These are phyloP conservation scores for Ciconia nigra DNA, from an alignment of 2,797 vertebrate species.

Conservation along the genomic window DNA sequence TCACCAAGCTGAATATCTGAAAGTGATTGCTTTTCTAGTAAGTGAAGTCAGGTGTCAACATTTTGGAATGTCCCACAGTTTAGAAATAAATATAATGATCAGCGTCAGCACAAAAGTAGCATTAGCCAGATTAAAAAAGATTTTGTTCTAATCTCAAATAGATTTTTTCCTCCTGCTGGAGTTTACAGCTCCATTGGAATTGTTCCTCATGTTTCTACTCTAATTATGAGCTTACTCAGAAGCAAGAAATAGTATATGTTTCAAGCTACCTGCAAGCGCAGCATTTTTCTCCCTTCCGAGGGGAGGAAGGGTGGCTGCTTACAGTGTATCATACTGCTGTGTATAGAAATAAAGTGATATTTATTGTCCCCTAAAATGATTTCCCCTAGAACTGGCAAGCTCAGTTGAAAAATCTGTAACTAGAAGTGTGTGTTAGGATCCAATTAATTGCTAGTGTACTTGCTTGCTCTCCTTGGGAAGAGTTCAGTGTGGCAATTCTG, in stretches of 20 bases:
- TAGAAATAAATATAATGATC: conserved; percentile 1
- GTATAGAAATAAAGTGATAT: conserved; percentile 39
- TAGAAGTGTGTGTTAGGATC: neutral
- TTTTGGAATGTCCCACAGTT: neutral
- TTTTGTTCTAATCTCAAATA: conserved; percentile 27
- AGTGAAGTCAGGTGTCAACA: neutral
- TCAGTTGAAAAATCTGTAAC: conserved; percentile 9
- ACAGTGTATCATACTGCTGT: neutral
- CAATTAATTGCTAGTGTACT: neutral
- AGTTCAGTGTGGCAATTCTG: neutral
- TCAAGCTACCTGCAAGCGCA: neutral
- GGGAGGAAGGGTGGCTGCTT: neutral
- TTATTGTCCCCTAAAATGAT: conserved; percentile 53
- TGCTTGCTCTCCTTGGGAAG: neutral
- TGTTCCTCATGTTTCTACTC: neutral
- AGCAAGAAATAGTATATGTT: neutral
- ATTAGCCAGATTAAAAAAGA: conserved; percentile 36
- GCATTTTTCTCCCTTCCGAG: conserved; percentile 33
- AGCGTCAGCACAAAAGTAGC: conserved; percentile 6
- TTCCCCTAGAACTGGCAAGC: conserved; percentile 28
- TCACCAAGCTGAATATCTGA: neutral
- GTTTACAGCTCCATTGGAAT: conserved; percentile 16
- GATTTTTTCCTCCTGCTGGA: neutral
- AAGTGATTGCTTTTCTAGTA: conserved; percentile 20
- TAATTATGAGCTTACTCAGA: conserved; percentile 10